Evolutionary conservation across 2,888 invertebrate genomes (phyloP).

Genomic region (Serrognathus titanus): DNA sequence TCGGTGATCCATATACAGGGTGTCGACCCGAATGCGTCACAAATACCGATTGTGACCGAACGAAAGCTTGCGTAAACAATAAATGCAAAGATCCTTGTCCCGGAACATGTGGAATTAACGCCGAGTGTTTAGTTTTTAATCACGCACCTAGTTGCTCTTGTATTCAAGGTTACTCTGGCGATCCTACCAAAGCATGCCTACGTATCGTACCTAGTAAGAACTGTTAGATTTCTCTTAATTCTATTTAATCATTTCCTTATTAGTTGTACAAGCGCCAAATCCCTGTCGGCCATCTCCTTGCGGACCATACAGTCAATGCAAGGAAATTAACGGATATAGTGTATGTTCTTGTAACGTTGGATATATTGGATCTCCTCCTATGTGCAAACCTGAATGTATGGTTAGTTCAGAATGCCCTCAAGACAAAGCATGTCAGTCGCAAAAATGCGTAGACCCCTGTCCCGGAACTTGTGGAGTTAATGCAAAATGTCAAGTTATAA

Average conservation of each 20-base stretch:
- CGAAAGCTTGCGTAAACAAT: conserved; percentile 65
- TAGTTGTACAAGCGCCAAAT: conserved; percentile 34
- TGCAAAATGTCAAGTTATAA: conserved; percentile 64
- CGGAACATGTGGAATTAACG: conserved; percentile 58
- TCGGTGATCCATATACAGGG: conserved; percentile 62
- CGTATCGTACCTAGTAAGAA: conserved; percentile 42
- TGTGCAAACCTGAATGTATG: conserved; percentile 64
- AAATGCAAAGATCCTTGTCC: conserved; percentile 61
- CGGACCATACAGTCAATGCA: conserved; percentile 64
- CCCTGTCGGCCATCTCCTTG: conserved; percentile 65
- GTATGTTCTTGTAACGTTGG: conserved; percentile 61
- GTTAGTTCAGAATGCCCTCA: conserved; percentile 65
- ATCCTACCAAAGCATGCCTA: conserved; percentile 55
- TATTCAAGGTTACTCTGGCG: conserved; percentile 57
- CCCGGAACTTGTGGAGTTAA: conserved; percentile 62
- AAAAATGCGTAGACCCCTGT: conserved; percentile 66
- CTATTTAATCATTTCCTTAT: conserved; percentile 9
- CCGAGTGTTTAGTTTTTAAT: conserved; percentile 60
- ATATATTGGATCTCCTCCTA: conserved; percentile 64
- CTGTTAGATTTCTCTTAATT: conserved; percentile 3
- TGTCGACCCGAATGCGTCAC: conserved; percentile 68
- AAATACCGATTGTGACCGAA: conserved; percentile 62
- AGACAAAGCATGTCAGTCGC: conserved; percentile 59
- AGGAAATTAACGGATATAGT: conserved; percentile 59
- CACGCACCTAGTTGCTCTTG: conserved; percentile 66